phyloP scores from a whole-genome alignment of 2,888 invertebrate genomes.

The Noctuana brunneofusca region DNA sequence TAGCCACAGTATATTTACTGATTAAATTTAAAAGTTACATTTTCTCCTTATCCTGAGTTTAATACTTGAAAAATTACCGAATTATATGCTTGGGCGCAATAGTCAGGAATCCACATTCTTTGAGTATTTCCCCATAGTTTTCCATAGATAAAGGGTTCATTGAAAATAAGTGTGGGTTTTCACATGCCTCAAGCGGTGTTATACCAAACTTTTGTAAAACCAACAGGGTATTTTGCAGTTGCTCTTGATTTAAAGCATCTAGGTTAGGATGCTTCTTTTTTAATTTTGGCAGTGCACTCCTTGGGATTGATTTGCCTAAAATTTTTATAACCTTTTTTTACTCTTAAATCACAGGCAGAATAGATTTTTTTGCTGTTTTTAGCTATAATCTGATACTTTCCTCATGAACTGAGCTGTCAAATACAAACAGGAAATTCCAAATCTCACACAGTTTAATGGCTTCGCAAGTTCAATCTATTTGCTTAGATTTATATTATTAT shows the following conservation, averaged over 20 bases:
- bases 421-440: too few relatives aligned
- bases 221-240: slow-evolving; percentile 60
- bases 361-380: too few relatives aligned
- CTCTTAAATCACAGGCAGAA: neutral
- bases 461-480: too few relatives aligned
- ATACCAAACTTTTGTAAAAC: slow-evolving; percentile 72
- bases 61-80: slow-evolving; percentile 48
- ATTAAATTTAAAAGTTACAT: neutral
- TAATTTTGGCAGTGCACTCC: slow-evolving; percentile 47
- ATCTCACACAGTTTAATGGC: too few relatives aligned
- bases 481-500: too few relatives aligned
- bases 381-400: too few relatives aligned
- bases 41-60: neutral
- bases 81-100: slow-evolving; percentile 69
- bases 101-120: slow-evolving; percentile 83
- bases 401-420: too few relatives aligned
- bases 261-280: slow-evolving; percentile 66
- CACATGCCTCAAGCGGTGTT: slow-evolving; percentile 75
- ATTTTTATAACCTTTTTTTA: slow-evolving; percentile 20
- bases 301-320: slow-evolving; percentile 56
- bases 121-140: slow-evolving; percentile 84
- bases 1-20: too few relatives aligned
- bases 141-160: slow-evolving; percentile 81
- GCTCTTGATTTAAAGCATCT: slow-evolving; percentile 54
- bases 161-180: slow-evolving; percentile 81